Evolutionary conservation across 2,797 vertebrate genomes (phyloP).

Genomic region (Nyctibius grandis): DNA sequence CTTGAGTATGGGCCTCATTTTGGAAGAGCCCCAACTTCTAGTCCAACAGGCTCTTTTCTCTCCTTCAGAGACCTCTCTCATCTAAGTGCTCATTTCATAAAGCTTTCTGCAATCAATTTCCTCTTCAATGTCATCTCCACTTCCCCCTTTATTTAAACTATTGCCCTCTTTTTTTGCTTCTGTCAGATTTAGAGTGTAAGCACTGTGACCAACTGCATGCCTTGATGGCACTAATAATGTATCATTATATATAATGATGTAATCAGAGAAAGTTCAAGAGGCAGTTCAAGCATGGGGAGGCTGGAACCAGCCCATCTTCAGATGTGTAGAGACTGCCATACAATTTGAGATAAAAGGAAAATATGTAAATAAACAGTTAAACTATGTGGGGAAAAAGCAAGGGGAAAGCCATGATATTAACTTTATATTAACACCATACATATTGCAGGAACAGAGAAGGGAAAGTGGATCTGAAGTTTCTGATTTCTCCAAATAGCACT

Average conservation of each 20-base stretch:
- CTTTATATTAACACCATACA: neutral
- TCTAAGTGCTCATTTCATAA: conserved; percentile 22
- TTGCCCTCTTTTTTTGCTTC: conserved; percentile 33
- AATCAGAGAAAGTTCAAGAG: conserved; percentile 59
- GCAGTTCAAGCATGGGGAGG: conserved; percentile 25
- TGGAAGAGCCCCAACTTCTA: conserved; percentile 1
- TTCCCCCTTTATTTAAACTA: conserved; percentile 54
- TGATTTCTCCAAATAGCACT: neutral
- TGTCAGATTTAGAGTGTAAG: conserved; percentile 32
- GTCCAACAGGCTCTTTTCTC: neutral
- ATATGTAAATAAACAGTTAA: conserved; percentile 28
- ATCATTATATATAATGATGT: conserved; percentile 52
- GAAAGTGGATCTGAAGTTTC: neutral
- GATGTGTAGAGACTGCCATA: neutral
- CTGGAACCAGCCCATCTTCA: conserved; percentile 19
- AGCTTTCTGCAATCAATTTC: conserved; percentile 57
- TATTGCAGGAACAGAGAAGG: neutral
- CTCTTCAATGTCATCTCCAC: conserved; percentile 39
- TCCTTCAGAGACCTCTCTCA: conserved; percentile 24
- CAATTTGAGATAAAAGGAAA: neutral
- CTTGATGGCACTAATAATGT: conserved; percentile 52
- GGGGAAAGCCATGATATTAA: neutral
- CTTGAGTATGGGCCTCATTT: neutral
- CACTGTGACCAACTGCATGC: conserved; percentile 28
- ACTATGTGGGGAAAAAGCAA: neutral